A percentile compares a stretch with the other conserved stretches of the same genome.
phyloP scores from a whole-genome alignment of 2,888 invertebrate species.

The Aproaerema taeniolella region DNA sequence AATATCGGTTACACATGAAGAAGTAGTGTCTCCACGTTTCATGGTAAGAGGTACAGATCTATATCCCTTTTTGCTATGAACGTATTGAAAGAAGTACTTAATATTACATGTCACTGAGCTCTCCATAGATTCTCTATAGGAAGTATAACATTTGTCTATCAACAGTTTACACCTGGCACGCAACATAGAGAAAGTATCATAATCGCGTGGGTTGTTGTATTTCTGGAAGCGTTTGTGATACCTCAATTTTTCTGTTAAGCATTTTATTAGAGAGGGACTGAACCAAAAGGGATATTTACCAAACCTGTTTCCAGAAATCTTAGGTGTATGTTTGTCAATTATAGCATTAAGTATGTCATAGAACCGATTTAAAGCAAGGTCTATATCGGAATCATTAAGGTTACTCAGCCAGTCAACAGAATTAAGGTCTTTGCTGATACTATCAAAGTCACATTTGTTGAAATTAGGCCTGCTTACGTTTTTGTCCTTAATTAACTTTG shows the following conservation, averaged over 20 bases:
- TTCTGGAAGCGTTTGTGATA: slow-evolving; percentile 2
- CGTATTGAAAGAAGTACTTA: neutral
- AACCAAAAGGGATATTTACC: too few relatives aligned
- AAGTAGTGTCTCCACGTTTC: neutral
- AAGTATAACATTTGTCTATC: neutral
- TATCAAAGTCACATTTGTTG: slow-evolving; percentile 2
- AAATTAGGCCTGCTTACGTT: neutral
- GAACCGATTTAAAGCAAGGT: neutral
- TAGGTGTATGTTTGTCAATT: neutral
- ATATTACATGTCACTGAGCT: neutral
- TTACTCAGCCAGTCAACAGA: neutral
- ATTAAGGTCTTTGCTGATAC: neutral
- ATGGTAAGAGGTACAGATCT: neutral
- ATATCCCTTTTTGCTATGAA: neutral
- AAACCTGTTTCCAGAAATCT: neutral
- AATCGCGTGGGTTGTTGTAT: slow-evolving; percentile 1
- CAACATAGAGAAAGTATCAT: too few relatives aligned
- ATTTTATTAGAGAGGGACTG: neutral
- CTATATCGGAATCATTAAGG: neutral
- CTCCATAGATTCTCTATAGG: neutral
- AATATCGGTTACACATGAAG: neutral
- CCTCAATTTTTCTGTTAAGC: neutral
- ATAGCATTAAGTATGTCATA: neutral
- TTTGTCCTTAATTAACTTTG: neutral
- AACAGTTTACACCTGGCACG: too few relatives aligned